Percentiles rank a stretch among this genome's conserved stretches.
Conservation (phyloP, 1,140 invertebrate species). For the Coptotermes formosanus region DNA sequence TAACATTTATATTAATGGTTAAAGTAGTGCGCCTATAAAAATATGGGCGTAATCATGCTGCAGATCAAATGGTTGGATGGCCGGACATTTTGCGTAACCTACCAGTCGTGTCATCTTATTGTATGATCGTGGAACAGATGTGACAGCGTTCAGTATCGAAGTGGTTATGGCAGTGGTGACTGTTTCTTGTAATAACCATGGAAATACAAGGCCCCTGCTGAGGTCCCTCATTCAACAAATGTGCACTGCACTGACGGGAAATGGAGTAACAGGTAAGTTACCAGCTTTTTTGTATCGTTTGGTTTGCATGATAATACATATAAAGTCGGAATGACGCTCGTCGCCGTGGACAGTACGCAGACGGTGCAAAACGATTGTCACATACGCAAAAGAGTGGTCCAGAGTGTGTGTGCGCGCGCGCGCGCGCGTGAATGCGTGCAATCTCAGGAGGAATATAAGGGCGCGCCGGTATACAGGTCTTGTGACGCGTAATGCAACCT, state of each 20-base stretch:
- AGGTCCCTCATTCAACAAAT: neutral
- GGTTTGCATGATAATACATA: neutral
- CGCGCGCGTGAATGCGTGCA: too few species aligned
- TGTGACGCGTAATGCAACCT: neutral
- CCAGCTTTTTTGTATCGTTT: neutral
- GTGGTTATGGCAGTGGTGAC: neutral
- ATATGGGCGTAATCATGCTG: neutral
- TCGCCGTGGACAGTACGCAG: neutral
- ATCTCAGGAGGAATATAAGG: neutral
- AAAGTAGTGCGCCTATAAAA: too few species aligned
- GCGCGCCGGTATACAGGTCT: neutral
- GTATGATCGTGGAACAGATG: neutral
- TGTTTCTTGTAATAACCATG: neutral
- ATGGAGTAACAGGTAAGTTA: neutral
- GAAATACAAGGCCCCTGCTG: neutral
- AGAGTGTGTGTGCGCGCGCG: too few species aligned
- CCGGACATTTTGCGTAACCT: neutral
- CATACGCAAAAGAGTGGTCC: neutral
- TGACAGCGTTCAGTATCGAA: neutral
- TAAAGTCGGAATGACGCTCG: neutral
- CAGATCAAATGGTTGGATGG: neutral
- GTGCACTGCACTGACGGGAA: neutral
- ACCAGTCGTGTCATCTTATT: neutral
- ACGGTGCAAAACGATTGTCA: neutral
- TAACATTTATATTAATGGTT: too few species aligned